phyloP scores from a whole-genome alignment of 2,113 vertebrate genomes.

The Okapia johnstoni region DNA sequence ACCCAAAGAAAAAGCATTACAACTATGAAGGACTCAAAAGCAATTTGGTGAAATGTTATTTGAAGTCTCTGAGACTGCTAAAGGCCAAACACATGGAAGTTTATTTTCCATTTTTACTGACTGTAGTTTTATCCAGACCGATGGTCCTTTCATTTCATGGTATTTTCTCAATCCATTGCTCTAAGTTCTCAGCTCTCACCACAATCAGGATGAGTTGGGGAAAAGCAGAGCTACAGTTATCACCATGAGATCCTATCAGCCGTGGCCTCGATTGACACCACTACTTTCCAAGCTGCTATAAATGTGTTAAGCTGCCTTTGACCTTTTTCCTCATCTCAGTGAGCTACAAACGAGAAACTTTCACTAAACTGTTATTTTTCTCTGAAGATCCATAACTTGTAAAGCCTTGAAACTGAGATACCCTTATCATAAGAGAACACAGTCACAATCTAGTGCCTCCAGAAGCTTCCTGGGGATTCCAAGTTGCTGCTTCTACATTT shows the following conservation, averaged over 20 bases:
- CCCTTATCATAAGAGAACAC: constrained; percentile 9
- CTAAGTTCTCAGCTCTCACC: constrained; percentile 9
- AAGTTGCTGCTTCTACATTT: background rate
- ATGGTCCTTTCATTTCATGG: background rate
- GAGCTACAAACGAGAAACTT: background rate
- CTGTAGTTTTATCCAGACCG: constrained; percentile 31
- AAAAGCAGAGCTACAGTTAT: background rate
- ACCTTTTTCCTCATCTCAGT: constrained; percentile 29
- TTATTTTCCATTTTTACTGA: constrained; percentile 45
- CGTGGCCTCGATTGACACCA: constrained; percentile 16
- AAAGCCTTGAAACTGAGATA: constrained; percentile 43
- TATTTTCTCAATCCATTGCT: constrained; percentile 46
- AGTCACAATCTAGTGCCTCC: background rate
- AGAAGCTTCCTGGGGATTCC: constrained; percentile 10
- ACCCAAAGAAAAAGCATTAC: constrained; percentile 29
- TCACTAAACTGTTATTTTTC: constrained; percentile 35
- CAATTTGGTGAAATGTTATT: constrained; percentile 55
- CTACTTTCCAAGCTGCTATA: constrained; percentile 25
- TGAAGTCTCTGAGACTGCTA: constrained; percentile 44
- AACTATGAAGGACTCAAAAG: constrained; percentile 7
- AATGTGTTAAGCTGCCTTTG: background rate
- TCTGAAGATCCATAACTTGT: constrained; percentile 4
- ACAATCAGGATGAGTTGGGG: background rate
- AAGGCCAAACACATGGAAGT: constrained; percentile 28
- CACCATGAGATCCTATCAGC: constrained; percentile 3